These are phyloP conservation scores for Bolinopsis microptera DNA, from an alignment of 37 sponge, comb jelly and placozoan genomes.

Conservation along the genomic window DNA sequence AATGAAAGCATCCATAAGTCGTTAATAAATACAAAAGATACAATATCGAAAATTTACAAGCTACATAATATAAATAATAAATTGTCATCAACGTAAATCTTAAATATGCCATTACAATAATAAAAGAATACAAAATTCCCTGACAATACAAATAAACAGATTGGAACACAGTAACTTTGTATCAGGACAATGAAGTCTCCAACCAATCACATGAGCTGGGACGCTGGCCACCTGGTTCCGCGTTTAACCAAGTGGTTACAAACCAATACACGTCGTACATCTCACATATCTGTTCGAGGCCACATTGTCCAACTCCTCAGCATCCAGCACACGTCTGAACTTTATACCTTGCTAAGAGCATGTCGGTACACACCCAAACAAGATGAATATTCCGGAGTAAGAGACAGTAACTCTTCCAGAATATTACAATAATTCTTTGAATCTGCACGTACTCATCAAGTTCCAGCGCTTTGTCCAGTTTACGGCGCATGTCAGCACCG, in stretches of 20 bases:
- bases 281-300: neutral
- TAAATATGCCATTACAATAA: too few relatives aligned
- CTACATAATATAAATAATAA: too few relatives aligned
- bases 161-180: too few relatives aligned
- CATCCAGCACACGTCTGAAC: neutral
- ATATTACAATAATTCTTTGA: slow-evolving; percentile 34
- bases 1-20: too few relatives aligned
- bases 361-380: neutral
- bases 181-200: slow-evolving; percentile 19
- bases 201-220: slow-evolving; percentile 53
- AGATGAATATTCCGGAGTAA: neutral
- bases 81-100: too few relatives aligned
- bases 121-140: too few relatives aligned
- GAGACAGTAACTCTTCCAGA: slow-evolving; percentile 26
- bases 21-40: too few relatives aligned
- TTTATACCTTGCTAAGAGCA: neutral
- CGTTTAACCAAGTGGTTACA: slow-evolving; percentile 37
- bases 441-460: slow-evolving; percentile 40
- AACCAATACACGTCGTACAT: neutral
- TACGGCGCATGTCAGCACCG: slow-evolving; percentile 24
- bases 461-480: slow-evolving; percentile 29
- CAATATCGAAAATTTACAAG: too few relatives aligned
- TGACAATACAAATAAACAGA: too few relatives aligned
- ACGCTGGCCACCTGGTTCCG: slow-evolving; percentile 47
- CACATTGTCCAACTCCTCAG: neutral